Conservation (phyloP, 2,797 vertebrate species). For the Lophotriccus pileatus region DNA sequence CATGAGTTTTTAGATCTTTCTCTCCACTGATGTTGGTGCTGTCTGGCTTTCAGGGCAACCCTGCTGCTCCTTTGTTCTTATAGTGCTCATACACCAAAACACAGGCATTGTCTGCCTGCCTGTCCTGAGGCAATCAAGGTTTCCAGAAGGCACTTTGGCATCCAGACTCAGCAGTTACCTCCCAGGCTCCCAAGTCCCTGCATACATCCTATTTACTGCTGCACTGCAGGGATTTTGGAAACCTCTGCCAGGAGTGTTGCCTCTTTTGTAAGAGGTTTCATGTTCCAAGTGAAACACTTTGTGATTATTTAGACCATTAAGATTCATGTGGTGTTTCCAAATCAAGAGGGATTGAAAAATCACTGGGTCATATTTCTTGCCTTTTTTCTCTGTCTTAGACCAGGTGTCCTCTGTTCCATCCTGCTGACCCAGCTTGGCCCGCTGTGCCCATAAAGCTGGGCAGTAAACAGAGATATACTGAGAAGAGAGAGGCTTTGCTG, state of each 20-base stretch:
- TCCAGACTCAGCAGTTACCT: background rate
- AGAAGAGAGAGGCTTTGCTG: background rate
- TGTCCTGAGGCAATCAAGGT: background rate
- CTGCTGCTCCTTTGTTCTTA: background rate
- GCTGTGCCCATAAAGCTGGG: accelerated
- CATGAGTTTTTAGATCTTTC: background rate
- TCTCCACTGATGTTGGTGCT: background rate
- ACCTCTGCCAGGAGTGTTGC: background rate
- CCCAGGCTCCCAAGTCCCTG: background rate
- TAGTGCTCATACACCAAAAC: background rate
- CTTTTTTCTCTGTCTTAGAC: background rate
- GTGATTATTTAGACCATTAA: background rate
- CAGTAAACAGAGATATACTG: background rate
- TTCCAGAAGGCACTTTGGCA: background rate
- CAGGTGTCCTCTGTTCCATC: background rate
- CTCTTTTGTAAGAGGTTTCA: background rate
- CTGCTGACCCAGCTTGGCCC: background rate
- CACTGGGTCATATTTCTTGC: background rate
- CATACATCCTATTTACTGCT: background rate
- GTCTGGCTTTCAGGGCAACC: background rate
- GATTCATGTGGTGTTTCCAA: background rate
- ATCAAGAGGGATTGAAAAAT: background rate
- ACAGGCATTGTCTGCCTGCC: background rate
- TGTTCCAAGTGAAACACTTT: background rate
- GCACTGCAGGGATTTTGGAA: background rate